Conservation (phyloP, 2,113 vertebrate genomes). For the Passerina amoena region DNA sequence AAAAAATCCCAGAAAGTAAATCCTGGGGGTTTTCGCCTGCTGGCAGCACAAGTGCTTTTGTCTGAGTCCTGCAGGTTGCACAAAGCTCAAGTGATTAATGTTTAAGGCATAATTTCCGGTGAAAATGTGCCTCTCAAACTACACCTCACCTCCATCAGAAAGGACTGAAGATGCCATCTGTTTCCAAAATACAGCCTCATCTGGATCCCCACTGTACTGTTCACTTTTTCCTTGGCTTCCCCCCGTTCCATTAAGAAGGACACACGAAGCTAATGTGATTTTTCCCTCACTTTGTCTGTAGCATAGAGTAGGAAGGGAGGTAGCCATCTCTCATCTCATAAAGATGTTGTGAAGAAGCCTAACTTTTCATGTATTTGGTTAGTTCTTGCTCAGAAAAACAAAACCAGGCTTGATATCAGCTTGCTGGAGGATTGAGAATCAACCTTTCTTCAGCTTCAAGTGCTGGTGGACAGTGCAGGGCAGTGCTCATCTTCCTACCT, state of each 20-base stretch:
- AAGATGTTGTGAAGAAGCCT: background rate
- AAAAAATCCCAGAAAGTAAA: background rate
- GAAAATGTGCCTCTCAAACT: background rate
- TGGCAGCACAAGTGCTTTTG: background rate
- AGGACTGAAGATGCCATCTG: background rate
- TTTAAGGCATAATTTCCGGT: background rate
- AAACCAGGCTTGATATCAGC: background rate
- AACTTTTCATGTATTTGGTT: background rate
- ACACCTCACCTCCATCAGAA: background rate
- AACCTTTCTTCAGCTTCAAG: background rate
- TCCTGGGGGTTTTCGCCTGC: background rate
- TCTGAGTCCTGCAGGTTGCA: background rate
- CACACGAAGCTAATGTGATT: background rate
- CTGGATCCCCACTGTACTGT: background rate
- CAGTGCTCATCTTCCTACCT: background rate
- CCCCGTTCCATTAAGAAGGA: background rate
- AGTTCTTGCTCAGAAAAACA: background rate
- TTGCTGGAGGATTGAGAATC: background rate
- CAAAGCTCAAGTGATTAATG: background rate
- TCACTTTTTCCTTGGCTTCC: background rate
- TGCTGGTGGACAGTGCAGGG: background rate
- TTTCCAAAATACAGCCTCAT: background rate
- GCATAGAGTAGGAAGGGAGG: background rate
- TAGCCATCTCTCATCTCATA: background rate
- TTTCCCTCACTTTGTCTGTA: background rate